These are phyloP conservation scores for Aplochiton taeniatus DNA, from an alignment of 2,797 vertebrate species.

Conservation along the genomic window DNA sequence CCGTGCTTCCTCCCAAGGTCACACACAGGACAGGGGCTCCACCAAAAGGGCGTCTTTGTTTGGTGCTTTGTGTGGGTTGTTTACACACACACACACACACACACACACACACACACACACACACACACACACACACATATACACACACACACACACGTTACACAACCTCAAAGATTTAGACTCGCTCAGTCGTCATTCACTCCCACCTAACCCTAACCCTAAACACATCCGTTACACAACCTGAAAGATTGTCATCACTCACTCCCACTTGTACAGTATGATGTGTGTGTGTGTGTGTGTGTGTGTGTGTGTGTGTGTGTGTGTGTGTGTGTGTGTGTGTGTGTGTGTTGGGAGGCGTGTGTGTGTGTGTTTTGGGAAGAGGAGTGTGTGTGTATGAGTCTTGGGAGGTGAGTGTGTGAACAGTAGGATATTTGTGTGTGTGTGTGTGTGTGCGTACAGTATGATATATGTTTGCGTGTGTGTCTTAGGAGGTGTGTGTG, in stretches of 20 bases:
- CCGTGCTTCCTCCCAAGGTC: conserved; percentile 52
- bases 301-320: neutral
- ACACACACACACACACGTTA: neutral
- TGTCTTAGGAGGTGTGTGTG: conserved; percentile 10
- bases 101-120: neutral
- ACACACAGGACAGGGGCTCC: conserved; percentile 58
- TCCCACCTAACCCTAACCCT: no score
- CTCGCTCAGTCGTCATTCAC: no score
- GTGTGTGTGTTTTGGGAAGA: conserved; percentile 14
- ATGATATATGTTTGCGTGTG: conserved; percentile 18
- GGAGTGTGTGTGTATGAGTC: conserved; percentile 16
- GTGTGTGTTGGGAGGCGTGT: conserved; percentile 36
- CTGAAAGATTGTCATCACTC: no score
- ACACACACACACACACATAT: neutral
- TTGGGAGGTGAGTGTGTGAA: neutral
- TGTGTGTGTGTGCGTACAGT: conserved; percentile 20
- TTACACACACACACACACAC: conserved; percentile 22
- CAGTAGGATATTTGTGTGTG: neutral
- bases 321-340: conserved; percentile 1
- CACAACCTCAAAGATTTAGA: neutral
- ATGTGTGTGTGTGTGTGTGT: neutral
- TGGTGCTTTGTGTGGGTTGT: conserved; percentile 24
- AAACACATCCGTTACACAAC: no score
- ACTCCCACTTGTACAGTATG: no score
- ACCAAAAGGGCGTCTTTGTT: conserved; percentile 59